These are phyloP conservation scores for Yponomeuta malinellus DNA, from an alignment of 2,888 invertebrate genomes.

Conservation along the genomic window DNA sequence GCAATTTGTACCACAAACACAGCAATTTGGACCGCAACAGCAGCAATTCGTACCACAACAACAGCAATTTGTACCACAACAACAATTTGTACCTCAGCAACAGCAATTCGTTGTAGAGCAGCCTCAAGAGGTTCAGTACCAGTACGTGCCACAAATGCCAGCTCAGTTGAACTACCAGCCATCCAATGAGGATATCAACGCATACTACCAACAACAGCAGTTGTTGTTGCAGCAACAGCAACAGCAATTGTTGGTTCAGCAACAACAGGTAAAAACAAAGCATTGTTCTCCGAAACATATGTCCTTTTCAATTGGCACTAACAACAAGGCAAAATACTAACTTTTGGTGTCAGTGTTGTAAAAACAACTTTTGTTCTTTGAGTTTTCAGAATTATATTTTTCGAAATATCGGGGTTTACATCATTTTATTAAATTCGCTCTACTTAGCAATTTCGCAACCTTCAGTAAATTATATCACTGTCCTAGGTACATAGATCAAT, in stretches of 20 bases:
- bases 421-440: too few relatives aligned
- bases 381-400: too few relatives aligned
- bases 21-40: not conserved
- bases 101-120: constrained; percentile 2
- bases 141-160: constrained; percentile 8
- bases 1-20: constrained; percentile 15
- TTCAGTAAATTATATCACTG: too few relatives aligned
- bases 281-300: not conserved
- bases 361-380: too few relatives aligned
- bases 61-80: constrained; percentile 10
- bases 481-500: too few relatives aligned
- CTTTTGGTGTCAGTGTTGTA: too few relatives aligned
- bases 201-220: not conserved
- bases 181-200: not conserved
- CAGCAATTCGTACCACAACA: constrained; percentile 8
- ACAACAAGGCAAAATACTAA: too few relatives aligned
- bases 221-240: not conserved
- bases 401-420: too few relatives aligned
- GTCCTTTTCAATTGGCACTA: too few relatives aligned
- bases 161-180: constrained; percentile 5
- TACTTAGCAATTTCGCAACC: too few relatives aligned
- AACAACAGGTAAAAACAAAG: not conserved
- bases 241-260: not conserved
- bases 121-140: constrained; percentile 15
- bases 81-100: constrained; percentile 5